Percentiles rank a stretch among this genome's conserved stretches.
These are phyloP conservation scores for Channa striata DNA, from an alignment of 2,797 vertebrate species.

Conservation along the genomic window DNA sequence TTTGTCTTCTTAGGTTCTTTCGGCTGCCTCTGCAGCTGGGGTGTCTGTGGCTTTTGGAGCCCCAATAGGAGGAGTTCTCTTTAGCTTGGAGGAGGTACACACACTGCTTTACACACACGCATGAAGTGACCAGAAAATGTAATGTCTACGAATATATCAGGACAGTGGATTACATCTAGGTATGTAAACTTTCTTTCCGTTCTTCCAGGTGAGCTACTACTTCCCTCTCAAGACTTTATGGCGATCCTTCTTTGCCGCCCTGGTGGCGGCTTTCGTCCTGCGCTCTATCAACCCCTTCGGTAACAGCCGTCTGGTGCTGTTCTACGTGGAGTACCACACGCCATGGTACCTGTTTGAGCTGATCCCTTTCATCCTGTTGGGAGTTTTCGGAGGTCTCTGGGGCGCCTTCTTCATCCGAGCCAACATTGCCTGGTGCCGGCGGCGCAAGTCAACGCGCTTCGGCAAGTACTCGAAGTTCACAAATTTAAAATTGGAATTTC, in stretches of 20 bases:
- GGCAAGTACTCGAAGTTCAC: slow-evolving; percentile 80
- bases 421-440: slow-evolving; percentile 97
- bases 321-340: slow-evolving; percentile 99
- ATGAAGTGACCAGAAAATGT: too few species aligned
- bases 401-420: slow-evolving; percentile 98
- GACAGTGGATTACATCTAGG: too few species aligned
- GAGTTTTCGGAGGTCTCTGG: slow-evolving; percentile 98
- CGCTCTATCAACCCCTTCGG: slow-evolving; percentile 99
- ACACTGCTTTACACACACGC: too few species aligned
- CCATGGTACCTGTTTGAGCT: slow-evolving; percentile 99
- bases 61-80: slow-evolving; percentile 97
- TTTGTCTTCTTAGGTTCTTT: slow-evolving; percentile 89
- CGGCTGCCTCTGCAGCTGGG: slow-evolving; percentile 96
- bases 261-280: slow-evolving; percentile 97
- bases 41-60: slow-evolving; percentile 99
- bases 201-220: slow-evolving; percentile 95
- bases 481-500: not conserved
- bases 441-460: slow-evolving; percentile 96
- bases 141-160: not conserved
- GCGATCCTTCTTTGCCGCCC: slow-evolving; percentile 98
- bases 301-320: slow-evolving; percentile 97
- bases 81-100: slow-evolving; percentile 96
- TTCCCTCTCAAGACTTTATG: slow-evolving; percentile 99
- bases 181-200: not conserved
- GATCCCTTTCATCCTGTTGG: slow-evolving; percentile 96